A percentile compares a stretch with the other conserved stretches of the same genome.
Evolutionary conservation across 2,888 invertebrate species (phyloP).

Genomic region (Lymantria monacha): DNA sequence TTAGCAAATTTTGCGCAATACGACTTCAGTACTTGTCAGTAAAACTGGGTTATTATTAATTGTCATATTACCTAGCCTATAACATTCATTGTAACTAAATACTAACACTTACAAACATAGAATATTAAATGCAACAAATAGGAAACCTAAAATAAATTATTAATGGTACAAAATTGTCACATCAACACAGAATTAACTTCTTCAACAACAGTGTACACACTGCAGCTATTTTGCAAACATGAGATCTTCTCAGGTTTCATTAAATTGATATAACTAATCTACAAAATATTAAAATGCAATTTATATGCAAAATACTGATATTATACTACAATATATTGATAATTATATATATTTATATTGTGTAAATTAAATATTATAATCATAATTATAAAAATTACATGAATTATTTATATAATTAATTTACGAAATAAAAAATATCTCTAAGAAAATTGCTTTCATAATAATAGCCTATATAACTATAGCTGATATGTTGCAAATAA

Average conservation of each 20-base stretch:
- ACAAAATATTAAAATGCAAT: slow-evolving; percentile 25
- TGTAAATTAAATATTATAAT: too few species aligned
- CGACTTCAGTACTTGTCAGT: too few species aligned
- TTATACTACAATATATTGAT: slow-evolving; percentile 8
- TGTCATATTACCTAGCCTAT: slow-evolving; percentile 8
- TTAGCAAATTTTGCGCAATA: too few species aligned
- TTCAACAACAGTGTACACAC: slow-evolving; percentile 10
- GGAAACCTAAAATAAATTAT: slow-evolving; percentile 32
- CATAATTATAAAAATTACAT: too few species aligned
- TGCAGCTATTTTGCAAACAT: slow-evolving; percentile 13
- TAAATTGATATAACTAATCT: slow-evolving; percentile 16
- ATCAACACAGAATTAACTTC: slow-evolving; percentile 11
- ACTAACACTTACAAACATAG: slow-evolving; percentile 26
- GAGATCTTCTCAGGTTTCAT: slow-evolving; percentile 29
- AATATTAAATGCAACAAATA: slow-evolving; percentile 40
- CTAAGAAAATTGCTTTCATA: too few species aligned
- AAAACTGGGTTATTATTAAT: slow-evolving; percentile 3
- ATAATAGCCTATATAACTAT: too few species aligned
- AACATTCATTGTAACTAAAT: slow-evolving; percentile 19
- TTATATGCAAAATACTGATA: slow-evolving; percentile 40
- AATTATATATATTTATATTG: too few species aligned
- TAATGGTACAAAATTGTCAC: slow-evolving; percentile 18
- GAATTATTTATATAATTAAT: too few species aligned
- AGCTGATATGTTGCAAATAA: too few species aligned
- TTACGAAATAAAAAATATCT: too few species aligned